Evolutionary conservation across 1,140 invertebrate species (phyloP).

Genomic region (Oncopeltus fasciatus): DNA sequence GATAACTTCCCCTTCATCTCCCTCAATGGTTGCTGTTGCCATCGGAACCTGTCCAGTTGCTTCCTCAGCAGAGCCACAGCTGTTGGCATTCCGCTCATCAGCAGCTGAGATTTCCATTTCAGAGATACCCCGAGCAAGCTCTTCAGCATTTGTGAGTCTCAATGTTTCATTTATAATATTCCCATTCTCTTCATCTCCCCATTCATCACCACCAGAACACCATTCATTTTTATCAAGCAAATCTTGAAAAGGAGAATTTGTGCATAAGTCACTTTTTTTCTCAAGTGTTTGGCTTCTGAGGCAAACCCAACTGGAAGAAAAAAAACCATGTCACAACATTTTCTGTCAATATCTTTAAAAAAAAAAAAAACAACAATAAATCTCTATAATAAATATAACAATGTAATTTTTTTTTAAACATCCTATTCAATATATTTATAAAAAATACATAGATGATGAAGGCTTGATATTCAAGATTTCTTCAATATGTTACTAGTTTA

Average conservation of each 20-base stretch:
- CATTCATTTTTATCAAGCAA: conserved; percentile 31
- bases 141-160: neutral
- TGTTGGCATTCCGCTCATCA: conserved; percentile 22
- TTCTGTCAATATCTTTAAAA: too few species aligned
- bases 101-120: conserved; percentile 1
- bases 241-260: neutral
- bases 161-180: conserved; percentile 31
- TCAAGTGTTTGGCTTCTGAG: conserved; percentile 45
- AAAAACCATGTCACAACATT: too few species aligned
- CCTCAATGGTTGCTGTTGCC: conserved; percentile 54
- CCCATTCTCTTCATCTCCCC: conserved; percentile 47
- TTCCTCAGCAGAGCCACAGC: conserved; percentile 24
- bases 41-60: conserved; percentile 30
- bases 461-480: too few species aligned
- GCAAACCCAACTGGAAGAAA: conserved; percentile 51
- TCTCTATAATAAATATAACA: too few species aligned
- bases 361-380: too few species aligned
- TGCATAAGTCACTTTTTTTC: conserved; percentile 27
- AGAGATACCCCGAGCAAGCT: neutral
- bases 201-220: conserved; percentile 56
- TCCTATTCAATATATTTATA: too few species aligned
- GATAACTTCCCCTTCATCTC: conserved; percentile 45
- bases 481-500: too few species aligned
- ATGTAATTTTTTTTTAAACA: too few species aligned
- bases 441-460: too few species aligned